Evolutionary conservation across 2,888 invertebrate genomes (phyloP), one percentile per base, ranked within the genome.

Genomic region (Thecophora atra): DNA sequence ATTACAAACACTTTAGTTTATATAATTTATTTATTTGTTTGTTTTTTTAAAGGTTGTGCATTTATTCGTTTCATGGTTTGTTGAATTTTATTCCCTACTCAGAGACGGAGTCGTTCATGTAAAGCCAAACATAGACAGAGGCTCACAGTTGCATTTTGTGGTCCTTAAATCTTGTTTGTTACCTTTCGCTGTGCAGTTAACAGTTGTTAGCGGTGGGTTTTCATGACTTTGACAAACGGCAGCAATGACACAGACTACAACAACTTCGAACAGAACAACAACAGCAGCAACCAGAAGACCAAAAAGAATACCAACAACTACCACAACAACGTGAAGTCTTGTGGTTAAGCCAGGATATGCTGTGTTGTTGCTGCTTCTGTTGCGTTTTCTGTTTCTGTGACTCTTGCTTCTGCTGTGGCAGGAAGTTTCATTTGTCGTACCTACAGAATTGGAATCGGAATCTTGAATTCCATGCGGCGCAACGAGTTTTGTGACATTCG

Each of bases 61-160:
- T 78, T 77, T 80, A 82, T 81, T 81, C 82, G 80, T 79, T 82
- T 81, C 81, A 81, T 80, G 81, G 79, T 80, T 82, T 81, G 82
- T 81, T 81, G 82, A 79, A 77, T 81, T 80, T 79, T 79, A 58
- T 44, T 62, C 51, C 60, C 51, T 79, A 44, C 21, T 68, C 58
- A 24, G 44, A 24, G 63, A 5, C 30, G 47, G 37, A 37, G 11
- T 37, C 37, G 54, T 24, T 19, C 54, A 51, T 1, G 1, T 1
- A 15, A 17, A 15, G n/a, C 54, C 11, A 13, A 11, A 11, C 54
- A 24, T 19, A 21, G 21, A 54, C 63, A 63, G 13, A 13, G 37
- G 21, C 15, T 28, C 30, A 21, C 19, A 28, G 67, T 54, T 56
- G 67, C 37, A 37, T 67, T 67, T 54, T 47, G 67, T 37, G 67